Evolutionary conservation across 2,797 vertebrate species (phyloP).

Genomic region (Kryptolebias ocellatus): DNA sequence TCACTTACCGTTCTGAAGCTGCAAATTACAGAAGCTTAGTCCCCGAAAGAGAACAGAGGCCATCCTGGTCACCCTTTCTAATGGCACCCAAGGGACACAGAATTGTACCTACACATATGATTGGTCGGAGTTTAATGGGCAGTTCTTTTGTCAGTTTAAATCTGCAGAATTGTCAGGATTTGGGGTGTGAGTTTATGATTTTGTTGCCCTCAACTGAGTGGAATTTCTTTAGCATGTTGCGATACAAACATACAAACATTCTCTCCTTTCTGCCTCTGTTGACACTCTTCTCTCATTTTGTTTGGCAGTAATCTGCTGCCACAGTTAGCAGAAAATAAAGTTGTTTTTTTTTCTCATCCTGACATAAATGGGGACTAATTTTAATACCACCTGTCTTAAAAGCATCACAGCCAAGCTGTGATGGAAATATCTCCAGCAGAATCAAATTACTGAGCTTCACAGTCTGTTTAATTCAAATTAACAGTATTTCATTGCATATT

Average conservation of each 20-base stretch:
- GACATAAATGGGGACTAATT: slow-evolving; percentile 30
- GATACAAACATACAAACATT: slow-evolving; percentile 23
- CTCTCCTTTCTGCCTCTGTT: slow-evolving; percentile 26
- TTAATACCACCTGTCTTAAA: slow-evolving; percentile 53
- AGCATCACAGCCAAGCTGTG: slow-evolving; percentile 43
- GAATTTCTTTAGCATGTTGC: slow-evolving; percentile 24
- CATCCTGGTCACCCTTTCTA: slow-evolving; percentile 56
- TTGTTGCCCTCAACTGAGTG: slow-evolving; percentile 5
- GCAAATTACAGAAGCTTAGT: slow-evolving; percentile 75
- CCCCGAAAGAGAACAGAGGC: slow-evolving; percentile 64
- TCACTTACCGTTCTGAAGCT: slow-evolving; percentile 56
- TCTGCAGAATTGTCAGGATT: slow-evolving; percentile 41
- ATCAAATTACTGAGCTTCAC: slow-evolving; percentile 49
- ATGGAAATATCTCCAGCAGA: slow-evolving; percentile 45
- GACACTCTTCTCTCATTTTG: slow-evolving; percentile 46
- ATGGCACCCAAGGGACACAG: slow-evolving; percentile 63
- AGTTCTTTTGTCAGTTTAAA: slow-evolving; percentile 46
- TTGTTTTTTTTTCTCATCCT: slow-evolving; percentile 20
- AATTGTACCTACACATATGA: slow-evolving; percentile 47
- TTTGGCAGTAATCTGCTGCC: slow-evolving; percentile 47
- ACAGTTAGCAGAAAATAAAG: slow-evolving; percentile 41
- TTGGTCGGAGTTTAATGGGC: slow-evolving; percentile 48
- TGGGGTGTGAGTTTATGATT: slow-evolving; percentile 22
- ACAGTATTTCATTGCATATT: slow-evolving; percentile 46
- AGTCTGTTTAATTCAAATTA: slow-evolving; percentile 36